A percentile compares a stretch with the other conserved stretches of the same genome.
Conservation (phyloP, 2,113 vertebrate genomes). For the Pollachius pollachius region DNA sequence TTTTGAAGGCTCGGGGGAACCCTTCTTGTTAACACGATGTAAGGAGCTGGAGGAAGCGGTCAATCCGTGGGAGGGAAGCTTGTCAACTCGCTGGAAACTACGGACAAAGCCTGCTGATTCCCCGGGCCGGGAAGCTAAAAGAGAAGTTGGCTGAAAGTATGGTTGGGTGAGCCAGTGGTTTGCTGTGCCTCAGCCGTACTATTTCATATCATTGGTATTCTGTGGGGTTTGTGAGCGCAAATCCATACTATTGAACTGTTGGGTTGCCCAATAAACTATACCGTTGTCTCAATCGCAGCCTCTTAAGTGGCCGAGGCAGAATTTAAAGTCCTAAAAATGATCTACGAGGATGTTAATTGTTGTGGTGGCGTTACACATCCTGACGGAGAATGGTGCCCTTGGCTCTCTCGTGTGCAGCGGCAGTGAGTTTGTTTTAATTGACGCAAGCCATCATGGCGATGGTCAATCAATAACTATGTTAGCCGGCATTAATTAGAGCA, state of each 20-base stretch:
- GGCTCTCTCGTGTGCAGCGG: too few relatives aligned
- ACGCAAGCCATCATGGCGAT: too few relatives aligned
- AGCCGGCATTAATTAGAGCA: too few relatives aligned
- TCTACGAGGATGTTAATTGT: conserved; percentile 13
- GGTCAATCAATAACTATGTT: too few relatives aligned
- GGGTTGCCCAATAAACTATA: conserved; percentile 68
- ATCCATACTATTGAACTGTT: conserved; percentile 70
- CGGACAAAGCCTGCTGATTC: too few relatives aligned
- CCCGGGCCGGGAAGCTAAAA: not conserved
- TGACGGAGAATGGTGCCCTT: too few relatives aligned
- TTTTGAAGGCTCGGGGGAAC: too few relatives aligned
- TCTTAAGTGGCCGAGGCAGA: conserved; percentile 57
- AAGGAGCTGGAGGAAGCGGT: too few relatives aligned
- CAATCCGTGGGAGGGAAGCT: too few relatives aligned
- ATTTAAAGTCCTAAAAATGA: conserved; percentile 27
- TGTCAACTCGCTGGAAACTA: too few relatives aligned
- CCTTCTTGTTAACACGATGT: too few relatives aligned
- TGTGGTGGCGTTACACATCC: not conserved
- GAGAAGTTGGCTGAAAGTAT: conserved; percentile 10
- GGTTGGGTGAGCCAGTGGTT: not conserved
- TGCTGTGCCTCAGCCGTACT: conserved; percentile 32
- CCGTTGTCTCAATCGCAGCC: conserved; percentile 74
- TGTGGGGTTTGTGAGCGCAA: conserved; percentile 36
- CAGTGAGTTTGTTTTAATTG: too few relatives aligned
- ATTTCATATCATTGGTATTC: conserved; percentile 70